A percentile compares a stretch with the other conserved stretches of the same genome.
These are phyloP conservation scores for Esox masquinongy DNA, from an alignment of 2,797 vertebrate genomes.

Conservation along the genomic window DNA sequence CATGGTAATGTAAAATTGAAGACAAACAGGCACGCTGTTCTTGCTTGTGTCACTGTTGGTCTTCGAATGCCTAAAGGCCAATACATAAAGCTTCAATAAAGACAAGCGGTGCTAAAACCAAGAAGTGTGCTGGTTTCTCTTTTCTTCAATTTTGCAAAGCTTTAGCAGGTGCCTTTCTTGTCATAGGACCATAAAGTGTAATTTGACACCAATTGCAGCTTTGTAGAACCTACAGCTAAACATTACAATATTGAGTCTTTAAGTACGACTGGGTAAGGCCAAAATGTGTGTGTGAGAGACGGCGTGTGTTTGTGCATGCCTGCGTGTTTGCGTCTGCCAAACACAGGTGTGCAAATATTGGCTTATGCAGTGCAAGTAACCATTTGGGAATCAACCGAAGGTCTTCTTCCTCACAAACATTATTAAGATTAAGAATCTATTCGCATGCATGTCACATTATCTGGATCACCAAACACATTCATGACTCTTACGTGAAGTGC, in stretches of 20 bases:
- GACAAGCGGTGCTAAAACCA: too few relatives aligned
- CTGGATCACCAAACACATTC: not conserved
- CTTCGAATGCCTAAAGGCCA: too few relatives aligned
- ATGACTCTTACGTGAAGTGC: not conserved
- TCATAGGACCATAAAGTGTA: not conserved
- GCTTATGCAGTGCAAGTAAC: not conserved
- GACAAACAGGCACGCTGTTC: too few relatives aligned
- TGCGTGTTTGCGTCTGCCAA: constrained; percentile 4
- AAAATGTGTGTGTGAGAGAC: too few relatives aligned
- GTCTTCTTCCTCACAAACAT: not conserved
- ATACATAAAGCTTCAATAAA: too few relatives aligned
- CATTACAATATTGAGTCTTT: too few relatives aligned
- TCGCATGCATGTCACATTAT: not conserved
- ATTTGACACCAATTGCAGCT: not conserved
- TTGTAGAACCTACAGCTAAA: too few relatives aligned
- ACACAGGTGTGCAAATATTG: not conserved
- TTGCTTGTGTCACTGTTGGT: too few relatives aligned
- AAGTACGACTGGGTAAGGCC: too few relatives aligned
- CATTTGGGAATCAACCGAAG: constrained; percentile 24
- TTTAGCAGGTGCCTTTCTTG: not conserved
- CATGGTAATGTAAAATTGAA: too few relatives aligned
- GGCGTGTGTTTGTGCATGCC: not conserved
- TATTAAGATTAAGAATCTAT: not conserved
- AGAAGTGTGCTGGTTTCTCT: not conserved
- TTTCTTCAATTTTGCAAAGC: not conserved